Conservation (phyloP, 2,797 vertebrate species). For the Chelmon rostratus region DNA sequence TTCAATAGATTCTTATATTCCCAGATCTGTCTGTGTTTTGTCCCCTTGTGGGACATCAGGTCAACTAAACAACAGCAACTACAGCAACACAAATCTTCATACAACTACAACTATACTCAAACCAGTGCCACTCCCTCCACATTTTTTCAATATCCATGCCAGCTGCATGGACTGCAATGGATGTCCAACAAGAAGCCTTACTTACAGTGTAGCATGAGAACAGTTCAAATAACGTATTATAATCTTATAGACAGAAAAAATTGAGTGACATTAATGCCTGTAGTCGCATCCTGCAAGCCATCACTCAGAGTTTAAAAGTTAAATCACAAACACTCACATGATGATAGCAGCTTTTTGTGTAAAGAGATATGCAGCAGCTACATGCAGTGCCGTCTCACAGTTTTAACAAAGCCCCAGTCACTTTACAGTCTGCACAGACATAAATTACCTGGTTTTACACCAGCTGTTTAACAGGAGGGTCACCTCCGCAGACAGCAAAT, state of each 20-base stretch:
- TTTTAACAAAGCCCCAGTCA: slow-evolving; percentile 36
- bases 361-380: not conserved
- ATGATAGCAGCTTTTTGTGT: not conserved
- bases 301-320: no score
- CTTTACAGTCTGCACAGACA: slow-evolving; percentile 42
- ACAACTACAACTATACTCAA: not conserved
- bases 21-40: not conserved
- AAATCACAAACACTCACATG: not conserved
- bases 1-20: not conserved
- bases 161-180: no score
- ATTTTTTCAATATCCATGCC: not conserved
- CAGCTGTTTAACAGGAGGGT: slow-evolving; percentile 42
- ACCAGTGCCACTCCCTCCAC: not conserved
- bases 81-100: not conserved
- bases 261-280: no score
- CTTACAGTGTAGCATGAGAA: no score
- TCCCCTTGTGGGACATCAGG: not conserved
- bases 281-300: no score
- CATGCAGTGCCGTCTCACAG: not conserved
- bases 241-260: no score
- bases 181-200: no score
- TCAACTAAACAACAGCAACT: not conserved
- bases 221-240: no score
- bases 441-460: slow-evolving; percentile 32
- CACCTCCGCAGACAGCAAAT: slow-evolving; percentile 58